Evolutionary conservation across 1,140 invertebrate genomes (phyloP).

Genomic region (Drosophila funebris): DNA sequence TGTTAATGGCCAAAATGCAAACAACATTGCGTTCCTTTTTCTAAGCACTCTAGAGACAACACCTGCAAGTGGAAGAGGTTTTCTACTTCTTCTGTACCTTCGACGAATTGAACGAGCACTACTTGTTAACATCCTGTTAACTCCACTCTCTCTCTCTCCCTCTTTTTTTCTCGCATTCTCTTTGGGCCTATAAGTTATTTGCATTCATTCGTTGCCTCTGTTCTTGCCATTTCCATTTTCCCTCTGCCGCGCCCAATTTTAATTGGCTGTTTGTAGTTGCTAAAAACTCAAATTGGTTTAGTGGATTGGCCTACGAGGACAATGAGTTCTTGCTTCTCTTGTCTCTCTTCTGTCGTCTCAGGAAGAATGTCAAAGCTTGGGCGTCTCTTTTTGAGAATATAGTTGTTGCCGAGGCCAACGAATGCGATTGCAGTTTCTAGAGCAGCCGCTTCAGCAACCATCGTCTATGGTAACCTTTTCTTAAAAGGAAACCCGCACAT

Average conservation of each 20-base stretch:
- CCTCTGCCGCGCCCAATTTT: conserved; percentile 52
- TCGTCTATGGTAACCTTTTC: background rate
- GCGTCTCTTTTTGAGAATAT: conserved; percentile 36
- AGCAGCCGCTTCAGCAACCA: conserved; percentile 5
- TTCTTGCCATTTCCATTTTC: conserved; percentile 61
- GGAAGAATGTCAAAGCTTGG: conserved; percentile 60
- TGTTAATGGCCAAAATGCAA: conserved; percentile 19
- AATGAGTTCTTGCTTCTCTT: conserved; percentile 33
- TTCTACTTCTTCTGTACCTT: conserved; percentile 14
- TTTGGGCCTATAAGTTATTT: conserved; percentile 29
- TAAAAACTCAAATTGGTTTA: conserved; percentile 65
- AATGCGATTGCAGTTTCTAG: conserved; percentile 40
- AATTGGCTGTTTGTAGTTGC: conserved; percentile 71
- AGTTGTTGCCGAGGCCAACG: conserved; percentile 20
- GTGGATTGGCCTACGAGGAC: conserved; percentile 35
- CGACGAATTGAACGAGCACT: conserved; percentile 58
- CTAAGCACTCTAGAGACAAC: background rate
- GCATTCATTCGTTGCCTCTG: conserved; percentile 49
- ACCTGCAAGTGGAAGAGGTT: conserved; percentile 23
- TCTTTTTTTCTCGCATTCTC: background rate
- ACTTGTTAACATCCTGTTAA: conserved; percentile 19
- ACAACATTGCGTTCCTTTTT: background rate
- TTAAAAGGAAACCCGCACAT: conserved; percentile 34
- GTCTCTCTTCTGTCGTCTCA: background rate
- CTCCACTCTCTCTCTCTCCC: background rate